phyloP scores from a whole-genome alignment of 2,113 vertebrate genomes.

The Pygoscelis adeliae region DNA sequence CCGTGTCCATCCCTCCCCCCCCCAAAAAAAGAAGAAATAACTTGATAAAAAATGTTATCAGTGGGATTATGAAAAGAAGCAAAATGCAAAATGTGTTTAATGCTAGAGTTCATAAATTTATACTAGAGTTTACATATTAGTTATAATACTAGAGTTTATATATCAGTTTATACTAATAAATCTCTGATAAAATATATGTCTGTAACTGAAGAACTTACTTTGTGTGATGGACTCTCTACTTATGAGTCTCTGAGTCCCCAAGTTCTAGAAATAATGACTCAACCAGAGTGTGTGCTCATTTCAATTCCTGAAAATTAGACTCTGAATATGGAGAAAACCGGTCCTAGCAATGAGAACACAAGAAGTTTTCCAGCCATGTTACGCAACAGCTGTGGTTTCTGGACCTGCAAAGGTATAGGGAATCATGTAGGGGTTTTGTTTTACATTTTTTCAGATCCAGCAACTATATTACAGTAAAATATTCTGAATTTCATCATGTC shows the following conservation, averaged over 20 bases:
- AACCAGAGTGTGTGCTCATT: neutral
- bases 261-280: neutral
- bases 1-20: rapidly evolving
- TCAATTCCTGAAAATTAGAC: neutral
- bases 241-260: neutral
- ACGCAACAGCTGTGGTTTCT: neutral
- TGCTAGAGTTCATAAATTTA: neutral
- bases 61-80: neutral
- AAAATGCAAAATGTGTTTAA: neutral
- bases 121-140: neutral
- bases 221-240: neutral
- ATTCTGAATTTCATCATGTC: neutral
- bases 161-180: neutral
- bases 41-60: neutral
- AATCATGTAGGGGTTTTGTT: neutral
- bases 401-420: neutral
- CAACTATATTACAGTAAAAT: neutral
- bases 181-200: neutral
- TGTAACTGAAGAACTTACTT: neutral
- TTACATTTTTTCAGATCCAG: neutral
- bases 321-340: neutral
- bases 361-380: neutral
- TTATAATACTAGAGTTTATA: neutral
- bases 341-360: neutral
- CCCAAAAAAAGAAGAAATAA: neutral